Evolutionary conservation across 1,140 invertebrate species (phyloP).

Genomic region (Sinonovacula constricta): DNA sequence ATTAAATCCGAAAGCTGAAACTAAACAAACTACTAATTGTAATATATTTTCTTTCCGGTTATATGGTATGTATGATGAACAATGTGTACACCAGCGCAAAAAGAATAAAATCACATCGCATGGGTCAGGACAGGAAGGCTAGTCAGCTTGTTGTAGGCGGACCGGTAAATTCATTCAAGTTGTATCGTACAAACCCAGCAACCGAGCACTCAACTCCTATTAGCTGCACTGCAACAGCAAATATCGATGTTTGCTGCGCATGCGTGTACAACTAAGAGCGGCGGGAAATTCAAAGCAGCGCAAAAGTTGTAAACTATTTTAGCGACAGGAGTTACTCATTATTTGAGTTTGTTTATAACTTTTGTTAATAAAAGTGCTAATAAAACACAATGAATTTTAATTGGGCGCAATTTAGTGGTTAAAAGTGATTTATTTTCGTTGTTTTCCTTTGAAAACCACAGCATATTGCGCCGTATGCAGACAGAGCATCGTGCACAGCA

Average conservation of each 20-base stretch:
- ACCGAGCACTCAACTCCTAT: too few relatives aligned
- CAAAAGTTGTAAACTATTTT: not conserved
- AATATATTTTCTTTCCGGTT: too few relatives aligned
- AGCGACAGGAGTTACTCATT: not conserved
- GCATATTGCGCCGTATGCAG: not conserved
- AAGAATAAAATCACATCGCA: too few relatives aligned
- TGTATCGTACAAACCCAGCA: too few relatives aligned
- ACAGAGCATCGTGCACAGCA: not conserved
- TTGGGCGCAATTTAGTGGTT: not conserved
- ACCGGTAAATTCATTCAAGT: too few relatives aligned
- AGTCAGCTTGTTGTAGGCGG: too few relatives aligned
- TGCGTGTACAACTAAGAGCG: not conserved
- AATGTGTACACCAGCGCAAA: too few relatives aligned
- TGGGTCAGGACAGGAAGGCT: too few relatives aligned
- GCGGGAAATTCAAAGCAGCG: not conserved
- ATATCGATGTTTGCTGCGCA: not conserved
- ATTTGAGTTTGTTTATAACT: not conserved
- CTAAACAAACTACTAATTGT: too few relatives aligned
- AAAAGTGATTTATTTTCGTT: not conserved
- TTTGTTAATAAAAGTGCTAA: not conserved
- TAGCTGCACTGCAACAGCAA: too few relatives aligned
- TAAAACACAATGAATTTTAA: constrained; percentile 1
- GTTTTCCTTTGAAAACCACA: not conserved
- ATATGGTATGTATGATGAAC: too few relatives aligned
- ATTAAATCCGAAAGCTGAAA: too few relatives aligned